phyloP scores from a whole-genome alignment of 2,113 vertebrate genomes.

The Azemiops feae region DNA sequence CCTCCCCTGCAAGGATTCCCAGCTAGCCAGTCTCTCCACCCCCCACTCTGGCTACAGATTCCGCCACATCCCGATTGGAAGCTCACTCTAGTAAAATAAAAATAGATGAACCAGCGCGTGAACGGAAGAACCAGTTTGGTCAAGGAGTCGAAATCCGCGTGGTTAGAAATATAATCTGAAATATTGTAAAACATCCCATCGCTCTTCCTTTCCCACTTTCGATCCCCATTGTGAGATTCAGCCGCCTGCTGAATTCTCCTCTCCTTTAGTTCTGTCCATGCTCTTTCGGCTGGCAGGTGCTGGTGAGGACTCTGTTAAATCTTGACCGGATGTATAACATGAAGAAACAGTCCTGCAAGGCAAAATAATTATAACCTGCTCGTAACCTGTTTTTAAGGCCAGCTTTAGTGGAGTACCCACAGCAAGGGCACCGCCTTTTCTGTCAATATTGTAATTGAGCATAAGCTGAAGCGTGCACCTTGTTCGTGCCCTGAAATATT shows the following conservation, averaged over 20 bases:
- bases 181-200: not conserved
- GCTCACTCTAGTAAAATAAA: not conserved
- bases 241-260: not conserved
- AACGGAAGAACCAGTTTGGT: not conserved
- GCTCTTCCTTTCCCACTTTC: not conserved
- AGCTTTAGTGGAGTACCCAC: not conserved
- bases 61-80: not conserved
- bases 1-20: no score
- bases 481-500: not conserved
- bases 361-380: not conserved
- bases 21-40: not conserved
- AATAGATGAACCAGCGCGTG: not conserved
- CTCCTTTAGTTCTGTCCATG: not conserved
- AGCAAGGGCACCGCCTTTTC: not conserved
- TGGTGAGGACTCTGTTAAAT: not conserved
- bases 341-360: not conserved
- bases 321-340: no score
- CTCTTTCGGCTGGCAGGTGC: not conserved
- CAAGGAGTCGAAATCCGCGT: not conserved
- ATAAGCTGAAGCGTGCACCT: not conserved
- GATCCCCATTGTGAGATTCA: not conserved
- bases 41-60: not conserved
- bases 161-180: not conserved
- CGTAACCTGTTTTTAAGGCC: not conserved
- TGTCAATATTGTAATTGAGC: not conserved